Evolutionary conservation across 2,888 invertebrate genomes (phyloP).

Genomic region (Sclerodermus sp.): DNA sequence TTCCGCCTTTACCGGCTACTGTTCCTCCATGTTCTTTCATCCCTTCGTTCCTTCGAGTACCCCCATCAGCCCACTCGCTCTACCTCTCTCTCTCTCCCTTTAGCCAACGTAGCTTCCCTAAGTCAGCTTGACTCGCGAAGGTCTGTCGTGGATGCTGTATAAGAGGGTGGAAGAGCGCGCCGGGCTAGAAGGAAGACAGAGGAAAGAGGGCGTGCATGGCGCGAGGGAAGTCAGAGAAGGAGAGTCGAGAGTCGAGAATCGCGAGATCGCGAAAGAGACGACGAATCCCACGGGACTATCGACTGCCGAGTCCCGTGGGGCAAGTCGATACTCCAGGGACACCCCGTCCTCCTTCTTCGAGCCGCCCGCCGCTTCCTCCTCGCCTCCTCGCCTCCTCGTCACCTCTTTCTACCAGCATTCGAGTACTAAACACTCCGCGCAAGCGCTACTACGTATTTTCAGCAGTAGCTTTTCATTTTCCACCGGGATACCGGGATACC

Average conservation of each 20-base stretch:
- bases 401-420: slow-evolving; percentile 44
- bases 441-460: slow-evolving; percentile 33
- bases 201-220: neutral
- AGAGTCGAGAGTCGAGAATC: slow-evolving; percentile 6
- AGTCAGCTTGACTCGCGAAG: slow-evolving; percentile 17
- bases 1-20: too few relatives aligned
- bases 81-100: too few relatives aligned
- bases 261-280: slow-evolving; percentile 23
- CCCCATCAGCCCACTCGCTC: too few relatives aligned
- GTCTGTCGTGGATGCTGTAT: slow-evolving; percentile 8
- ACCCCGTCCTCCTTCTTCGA: slow-evolving; percentile 31
- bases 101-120: too few relatives aligned
- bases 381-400: slow-evolving; percentile 35
- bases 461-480: too few relatives aligned
- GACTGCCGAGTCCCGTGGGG: slow-evolving; percentile 57
- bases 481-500: too few relatives aligned
- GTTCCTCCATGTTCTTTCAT: too few relatives aligned
- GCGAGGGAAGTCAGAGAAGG: slow-evolving; percentile 7
- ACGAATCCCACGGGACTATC: slow-evolving; percentile 57
- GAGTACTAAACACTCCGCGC: slow-evolving; percentile 51
- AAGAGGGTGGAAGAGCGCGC: slow-evolving; percentile 18
- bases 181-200: neutral
- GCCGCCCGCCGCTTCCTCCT: slow-evolving; percentile 11
- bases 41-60: slow-evolving; percentile 5
- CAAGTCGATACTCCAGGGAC: slow-evolving; percentile 58